Evolutionary conservation across 2,888 invertebrate genomes (phyloP).

Genomic region (Chrysolina haemoptera): DNA sequence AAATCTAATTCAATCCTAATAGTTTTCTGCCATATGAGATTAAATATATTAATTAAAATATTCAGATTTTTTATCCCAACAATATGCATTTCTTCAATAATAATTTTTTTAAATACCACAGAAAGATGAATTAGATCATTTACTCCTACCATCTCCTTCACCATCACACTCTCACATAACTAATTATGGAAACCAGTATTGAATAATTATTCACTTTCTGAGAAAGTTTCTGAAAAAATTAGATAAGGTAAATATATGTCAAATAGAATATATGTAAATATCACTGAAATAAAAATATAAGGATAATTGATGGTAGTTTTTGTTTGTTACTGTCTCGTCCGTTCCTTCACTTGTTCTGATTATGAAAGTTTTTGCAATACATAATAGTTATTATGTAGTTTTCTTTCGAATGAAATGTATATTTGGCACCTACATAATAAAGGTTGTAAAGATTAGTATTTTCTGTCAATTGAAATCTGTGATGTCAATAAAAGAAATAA

Average conservation of each 20-base stretch:
- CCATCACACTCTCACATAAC: too few relatives aligned
- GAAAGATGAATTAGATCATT: too few relatives aligned
- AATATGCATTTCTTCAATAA: not conserved
- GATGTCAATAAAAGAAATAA: conserved; percentile 65
- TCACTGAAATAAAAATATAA: not conserved
- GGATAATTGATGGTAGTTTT: not conserved
- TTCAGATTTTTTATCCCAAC: not conserved
- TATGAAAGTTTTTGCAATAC: conserved; percentile 6
- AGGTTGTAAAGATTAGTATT: conserved; percentile 66
- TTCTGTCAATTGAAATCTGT: conserved; percentile 69
- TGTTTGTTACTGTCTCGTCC: not conserved
- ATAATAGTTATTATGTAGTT: conserved; percentile 47
- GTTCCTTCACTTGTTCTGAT: conserved; percentile 20
- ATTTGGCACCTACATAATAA: conserved; percentile 55
- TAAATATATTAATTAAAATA: not conserved
- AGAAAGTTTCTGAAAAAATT: too few relatives aligned
- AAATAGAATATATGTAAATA: too few relatives aligned
- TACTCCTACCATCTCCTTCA: too few relatives aligned
- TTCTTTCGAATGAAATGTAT: conserved; percentile 44
- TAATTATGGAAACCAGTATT: too few relatives aligned
- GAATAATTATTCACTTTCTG: too few relatives aligned
- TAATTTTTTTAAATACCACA: too few relatives aligned
- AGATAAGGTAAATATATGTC: too few relatives aligned
- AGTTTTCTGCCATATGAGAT: not conserved
- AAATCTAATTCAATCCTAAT: not conserved